These are phyloP conservation scores for Calidris pygmaea DNA, from an alignment of 2,113 vertebrate species.

Conservation along the genomic window DNA sequence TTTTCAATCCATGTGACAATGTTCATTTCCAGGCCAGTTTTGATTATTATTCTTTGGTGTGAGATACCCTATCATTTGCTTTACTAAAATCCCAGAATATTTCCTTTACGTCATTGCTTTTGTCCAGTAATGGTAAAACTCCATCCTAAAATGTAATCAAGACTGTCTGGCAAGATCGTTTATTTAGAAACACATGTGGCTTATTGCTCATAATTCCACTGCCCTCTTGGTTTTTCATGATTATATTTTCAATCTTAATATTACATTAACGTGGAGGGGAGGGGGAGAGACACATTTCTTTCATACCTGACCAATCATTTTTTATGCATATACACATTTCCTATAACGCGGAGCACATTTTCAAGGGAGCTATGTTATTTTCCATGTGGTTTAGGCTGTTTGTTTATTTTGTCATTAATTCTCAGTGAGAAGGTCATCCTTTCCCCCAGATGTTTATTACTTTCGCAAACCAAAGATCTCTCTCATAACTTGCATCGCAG, in stretches of 20 bases:
- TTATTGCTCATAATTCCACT: conserved; percentile 32
- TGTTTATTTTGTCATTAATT: conserved; percentile 58
- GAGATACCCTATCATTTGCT: conserved; percentile 48
- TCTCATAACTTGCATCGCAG: conserved; percentile 25
- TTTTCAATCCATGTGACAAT: conserved; percentile 26
- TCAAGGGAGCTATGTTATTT: not conserved
- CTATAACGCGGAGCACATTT: not conserved
- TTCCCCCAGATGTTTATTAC: conserved; percentile 53
- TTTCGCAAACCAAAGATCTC: conserved; percentile 18
- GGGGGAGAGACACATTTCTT: not conserved
- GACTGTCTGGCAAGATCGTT: conserved; percentile 53
- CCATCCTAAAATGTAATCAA: conserved; percentile 61
- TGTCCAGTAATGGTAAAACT: conserved; percentile 40
- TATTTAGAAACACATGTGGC: conserved; percentile 56
- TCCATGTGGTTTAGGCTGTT: conserved; percentile 41
- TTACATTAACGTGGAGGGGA: not conserved
- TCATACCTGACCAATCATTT: conserved; percentile 9
- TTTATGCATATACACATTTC: not conserved
- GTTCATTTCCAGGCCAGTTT: conserved; percentile 38
- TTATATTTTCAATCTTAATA: not conserved
- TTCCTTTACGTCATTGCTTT: conserved; percentile 56
- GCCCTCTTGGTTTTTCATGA: not conserved
- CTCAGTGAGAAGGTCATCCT: conserved; percentile 39
- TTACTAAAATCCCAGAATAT: conserved; percentile 42
- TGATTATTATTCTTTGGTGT: conserved; percentile 58